Percentiles rank a stretch among this genome's conserved stretches.
phyloP scores from a whole-genome alignment of 1,140 invertebrate genomes.

The Calliphora vicina region DNA sequence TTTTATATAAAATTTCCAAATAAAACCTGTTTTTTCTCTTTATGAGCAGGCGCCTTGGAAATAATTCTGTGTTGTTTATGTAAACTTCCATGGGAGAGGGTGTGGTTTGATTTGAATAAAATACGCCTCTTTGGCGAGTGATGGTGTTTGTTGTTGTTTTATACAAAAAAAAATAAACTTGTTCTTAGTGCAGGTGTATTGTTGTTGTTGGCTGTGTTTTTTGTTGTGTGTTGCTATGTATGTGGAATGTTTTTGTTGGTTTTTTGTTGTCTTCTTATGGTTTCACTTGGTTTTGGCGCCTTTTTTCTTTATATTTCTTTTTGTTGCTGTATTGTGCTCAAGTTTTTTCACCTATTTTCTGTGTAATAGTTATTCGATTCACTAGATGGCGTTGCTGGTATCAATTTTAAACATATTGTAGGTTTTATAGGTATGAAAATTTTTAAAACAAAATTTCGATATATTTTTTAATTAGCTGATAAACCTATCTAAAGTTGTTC shows the following conservation, averaged over 20 bases:
- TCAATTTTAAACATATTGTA: no score
- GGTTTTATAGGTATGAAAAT: no score
- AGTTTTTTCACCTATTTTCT: neutral
- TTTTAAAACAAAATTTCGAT: no score
- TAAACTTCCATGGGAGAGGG: neutral
- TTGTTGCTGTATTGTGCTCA: neutral
- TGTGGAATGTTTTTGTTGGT: neutral
- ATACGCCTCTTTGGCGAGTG: neutral
- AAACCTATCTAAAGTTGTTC: no score
- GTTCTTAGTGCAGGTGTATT: neutral
- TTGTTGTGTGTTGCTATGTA: neutral
- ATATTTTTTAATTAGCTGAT: no score
- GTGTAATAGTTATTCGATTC: no score
- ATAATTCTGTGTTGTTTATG: neutral
- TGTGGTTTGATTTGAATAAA: neutral
- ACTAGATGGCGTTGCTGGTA: no score
- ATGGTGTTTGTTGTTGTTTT: neutral
- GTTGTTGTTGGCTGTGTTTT: neutral
- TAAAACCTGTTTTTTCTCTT: neutral
- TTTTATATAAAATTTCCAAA: neutral
- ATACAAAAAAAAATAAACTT: neutral
- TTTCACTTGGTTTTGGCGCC: constrained; percentile 6
- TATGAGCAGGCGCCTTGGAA: neutral
- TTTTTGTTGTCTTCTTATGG: neutral
- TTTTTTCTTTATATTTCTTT: neutral